Base-by-base conservation (phyloP, 2,888 invertebrate species). In the Nemoura dubitans region DNA sequence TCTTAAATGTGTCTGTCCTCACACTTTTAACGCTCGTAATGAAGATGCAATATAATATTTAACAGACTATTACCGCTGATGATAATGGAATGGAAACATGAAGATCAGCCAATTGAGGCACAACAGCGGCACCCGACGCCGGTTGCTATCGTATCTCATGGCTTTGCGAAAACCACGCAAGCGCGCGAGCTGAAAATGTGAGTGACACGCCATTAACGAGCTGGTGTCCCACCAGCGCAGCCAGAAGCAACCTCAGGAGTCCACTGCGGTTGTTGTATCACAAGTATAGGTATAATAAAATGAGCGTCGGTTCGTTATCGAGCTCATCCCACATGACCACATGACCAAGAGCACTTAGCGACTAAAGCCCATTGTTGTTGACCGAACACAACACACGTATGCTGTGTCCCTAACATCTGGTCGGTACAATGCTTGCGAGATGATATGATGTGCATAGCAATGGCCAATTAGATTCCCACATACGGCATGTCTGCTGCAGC, bases 301-400 rank as follows among this genome's bases (percentile, higher is more conserved):
- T 21, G 16, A 7, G 59, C 3, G 21, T 59, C 59, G 59, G 2
- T 59, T 7, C 59, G 59, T 59, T 59, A 59, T 59, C 59, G 59
- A 59, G 59, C 59, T 59, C 59, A 59, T 59, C 59, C 59, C 59
- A 59, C 59, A 36, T 36, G 36, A 36, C 59, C 59, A 59, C 59
- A 36, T 36, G 36, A 36, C 36, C 36, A 59, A 59, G 59, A 21
- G 59, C 59, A 59, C 59, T 59, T 59, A 59, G 59, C 59, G 21
- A 59, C 59, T 59, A 59, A 59, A 7, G 59, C 14, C 59, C 59
- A 59, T 59, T 59, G 59, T 21, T 59, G 59, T 59, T 59, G 21
- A 3, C 59, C 14, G 59, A 21, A 59, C 59, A 59, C 59, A 21
- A 59, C 59, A 59, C 59, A 59, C 59, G 59, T 59, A 14, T 59